Evolutionary conservation across 2,888 invertebrate species (phyloP), one percentile per base, ranked within the genome.

Genomic region (Hemaris fuciformis): DNA sequence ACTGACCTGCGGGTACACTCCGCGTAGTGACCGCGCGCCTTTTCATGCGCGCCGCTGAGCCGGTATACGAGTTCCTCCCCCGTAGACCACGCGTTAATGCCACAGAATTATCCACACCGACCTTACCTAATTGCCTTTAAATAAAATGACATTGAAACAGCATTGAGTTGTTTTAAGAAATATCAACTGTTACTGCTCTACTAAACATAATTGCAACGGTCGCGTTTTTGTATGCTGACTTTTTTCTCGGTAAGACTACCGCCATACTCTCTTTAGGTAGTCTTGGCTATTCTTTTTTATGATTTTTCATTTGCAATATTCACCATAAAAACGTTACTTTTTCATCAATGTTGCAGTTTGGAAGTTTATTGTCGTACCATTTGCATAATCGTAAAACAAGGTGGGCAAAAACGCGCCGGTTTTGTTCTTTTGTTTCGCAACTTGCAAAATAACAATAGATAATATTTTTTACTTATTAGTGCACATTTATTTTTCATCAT

Each of bases 21-120:
- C 81, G 89, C 90, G 87, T 91, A 91, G 88, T 87, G 74, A 70
- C 76, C 80, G 82, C 85, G 83, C 76, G 73, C 73, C 71, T 70
- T 77, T 68, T 75, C 78, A 74, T 77, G 75, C 79, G 78, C 81
- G 76, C 78, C 76, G 83, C 87, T 82, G 91, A 91, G 91, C 91
- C 94, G 95, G 95, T 95, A 95, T 95, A 95, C 94, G 95, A 95
- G 95, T 95, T 95, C 95, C 95, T 95, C 94, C 93, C 79, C 84
- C 84, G 91, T 93, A 93, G 93, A 89, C 85, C 84, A 80, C 81
- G 85, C 83, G 83, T 75, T 72, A 15, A 25, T 38, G n/a, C 57
- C 34, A 34, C 20, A 5, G 38, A 38, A 22, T 38, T 25, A 34
- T 53, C 38, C 23, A 25, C 38, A 53, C 60, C 41, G 38, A 48